Percentiles rank a stretch among this genome's conserved stretches.
These are phyloP conservation scores for Euwallacea fornicatus DNA, from an alignment of 1,140 invertebrate genomes.

Conservation along the genomic window DNA sequence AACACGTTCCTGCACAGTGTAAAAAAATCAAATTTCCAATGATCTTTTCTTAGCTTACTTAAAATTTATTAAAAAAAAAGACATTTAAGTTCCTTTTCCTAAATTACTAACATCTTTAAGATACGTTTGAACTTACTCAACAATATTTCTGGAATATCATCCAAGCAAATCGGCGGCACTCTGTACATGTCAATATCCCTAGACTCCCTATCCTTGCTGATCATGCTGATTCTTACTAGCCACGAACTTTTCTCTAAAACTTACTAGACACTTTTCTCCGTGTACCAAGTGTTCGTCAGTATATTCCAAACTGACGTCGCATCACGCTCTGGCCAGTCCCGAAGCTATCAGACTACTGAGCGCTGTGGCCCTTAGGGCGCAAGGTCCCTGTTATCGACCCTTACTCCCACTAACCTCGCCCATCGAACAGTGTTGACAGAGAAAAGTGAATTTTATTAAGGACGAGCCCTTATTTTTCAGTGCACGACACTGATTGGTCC, in stretches of 20 bases:
- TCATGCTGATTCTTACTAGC: constrained; percentile 48
- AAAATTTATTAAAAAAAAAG: too few relatives aligned
- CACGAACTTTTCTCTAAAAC: background rate
- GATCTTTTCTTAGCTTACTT: too few relatives aligned
- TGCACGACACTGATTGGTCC: constrained; percentile 4
- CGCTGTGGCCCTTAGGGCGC: constrained; percentile 43
- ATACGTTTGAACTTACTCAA: constrained; percentile 64
- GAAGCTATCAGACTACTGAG: constrained; percentile 33
- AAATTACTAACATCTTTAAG: too few relatives aligned
- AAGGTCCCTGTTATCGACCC: constrained; percentile 56
- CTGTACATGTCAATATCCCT: constrained; percentile 58
- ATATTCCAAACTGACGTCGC: background rate
- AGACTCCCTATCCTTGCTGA: constrained; percentile 56
- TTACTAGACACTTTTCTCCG: background rate
- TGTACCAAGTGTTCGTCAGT: background rate
- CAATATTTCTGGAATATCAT: constrained; percentile 72
- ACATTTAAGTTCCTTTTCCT: too few relatives aligned
- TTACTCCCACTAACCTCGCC: constrained; percentile 47
- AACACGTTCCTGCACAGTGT: background rate
- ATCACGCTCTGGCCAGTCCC: background rate
- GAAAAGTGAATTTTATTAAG: constrained; percentile 44
- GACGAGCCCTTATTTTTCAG: constrained; percentile 41
- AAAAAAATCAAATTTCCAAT: background rate
- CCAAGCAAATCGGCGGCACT: constrained; percentile 69
- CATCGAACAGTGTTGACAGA: constrained; percentile 40